Percentiles rank a stretch among this genome's conserved stretches.
Conservation (phyloP, 2,797 vertebrate genomes). For the Aphelocoma californica region DNA sequence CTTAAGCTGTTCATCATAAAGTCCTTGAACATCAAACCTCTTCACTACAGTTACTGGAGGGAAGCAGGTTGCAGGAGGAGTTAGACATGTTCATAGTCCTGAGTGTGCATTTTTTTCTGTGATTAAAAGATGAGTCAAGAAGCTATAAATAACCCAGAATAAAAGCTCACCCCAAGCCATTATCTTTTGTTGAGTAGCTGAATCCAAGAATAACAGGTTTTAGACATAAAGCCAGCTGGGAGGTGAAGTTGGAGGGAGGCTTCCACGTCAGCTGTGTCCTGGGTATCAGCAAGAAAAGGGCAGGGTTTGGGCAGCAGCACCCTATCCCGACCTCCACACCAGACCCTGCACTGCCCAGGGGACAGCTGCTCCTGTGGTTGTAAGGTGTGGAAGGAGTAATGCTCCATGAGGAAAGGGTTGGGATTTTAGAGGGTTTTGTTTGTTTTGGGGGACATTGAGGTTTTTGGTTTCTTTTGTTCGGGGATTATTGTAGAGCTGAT, state of each 20-base stretch:
- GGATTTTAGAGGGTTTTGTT: neutral
- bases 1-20: constrained; percentile 50
- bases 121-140: constrained; percentile 72
- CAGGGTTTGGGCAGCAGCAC: neutral
- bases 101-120: neutral
- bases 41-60: constrained; percentile 52
- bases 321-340: neutral
- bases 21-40: constrained; percentile 64
- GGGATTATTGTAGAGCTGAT: constrained; percentile 57
- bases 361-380: neutral
- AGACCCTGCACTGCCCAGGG: neutral
- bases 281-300: neutral
- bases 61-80: constrained; percentile 53
- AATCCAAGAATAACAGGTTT: constrained; percentile 59
- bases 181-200: constrained; percentile 53
- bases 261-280: constrained; percentile 5
- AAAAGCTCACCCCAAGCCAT: constrained; percentile 50
- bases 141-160: constrained; percentile 33
- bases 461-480: neutral
- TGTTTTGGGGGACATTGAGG: neutral
- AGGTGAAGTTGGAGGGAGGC: constrained; percentile 36
- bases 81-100: constrained; percentile 17
- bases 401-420: neutral
- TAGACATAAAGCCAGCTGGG: constrained; percentile 51
- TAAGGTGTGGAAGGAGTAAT: neutral